A percentile compares a stretch with the other conserved stretches of the same genome.
Evolutionary conservation across 2,888 invertebrate genomes (phyloP).

Genomic region (Uropetala carovei): DNA sequence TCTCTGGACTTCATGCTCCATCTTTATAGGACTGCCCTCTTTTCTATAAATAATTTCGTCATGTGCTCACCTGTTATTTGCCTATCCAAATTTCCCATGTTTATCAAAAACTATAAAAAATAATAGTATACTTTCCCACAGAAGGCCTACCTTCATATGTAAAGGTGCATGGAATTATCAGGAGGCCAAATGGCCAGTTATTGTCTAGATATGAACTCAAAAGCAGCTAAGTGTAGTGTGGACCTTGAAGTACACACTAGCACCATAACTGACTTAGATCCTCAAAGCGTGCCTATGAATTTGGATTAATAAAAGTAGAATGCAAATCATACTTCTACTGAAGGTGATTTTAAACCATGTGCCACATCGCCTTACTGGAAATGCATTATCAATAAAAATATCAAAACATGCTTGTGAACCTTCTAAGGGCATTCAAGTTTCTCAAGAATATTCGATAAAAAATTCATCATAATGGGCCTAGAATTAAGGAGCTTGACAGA

Average conservation of each 20-base stretch:
- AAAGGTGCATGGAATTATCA: background rate
- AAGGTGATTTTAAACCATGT: constrained; percentile 42
- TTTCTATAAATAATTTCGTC: background rate
- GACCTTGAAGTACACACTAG: background rate
- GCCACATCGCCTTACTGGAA: constrained; percentile 47
- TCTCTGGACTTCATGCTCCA: constrained; percentile 18
- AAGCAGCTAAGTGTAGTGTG: background rate
- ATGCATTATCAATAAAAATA: constrained; percentile 53
- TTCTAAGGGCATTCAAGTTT: constrained; percentile 48
- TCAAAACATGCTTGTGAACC: constrained; percentile 41
- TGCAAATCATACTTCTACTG: constrained; percentile 12
- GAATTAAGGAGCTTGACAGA: background rate
- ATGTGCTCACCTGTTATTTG: constrained; percentile 20
- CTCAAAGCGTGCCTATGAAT: constrained; percentile 26
- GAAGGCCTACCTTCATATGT: background rate
- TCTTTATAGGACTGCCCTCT: background rate
- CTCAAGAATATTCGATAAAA: constrained; percentile 33
- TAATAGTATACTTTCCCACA: background rate
- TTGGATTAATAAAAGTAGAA: constrained; percentile 33
- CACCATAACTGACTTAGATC: background rate
- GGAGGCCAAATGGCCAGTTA: background rate
- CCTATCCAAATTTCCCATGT: constrained; percentile 19
- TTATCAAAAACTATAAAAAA: constrained; percentile 32
- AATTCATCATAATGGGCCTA: constrained; percentile 37
- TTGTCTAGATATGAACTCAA: background rate